These are phyloP conservation scores for Promerops cafer DNA, from an alignment of 2,113 vertebrate species.

Conservation along the genomic window DNA sequence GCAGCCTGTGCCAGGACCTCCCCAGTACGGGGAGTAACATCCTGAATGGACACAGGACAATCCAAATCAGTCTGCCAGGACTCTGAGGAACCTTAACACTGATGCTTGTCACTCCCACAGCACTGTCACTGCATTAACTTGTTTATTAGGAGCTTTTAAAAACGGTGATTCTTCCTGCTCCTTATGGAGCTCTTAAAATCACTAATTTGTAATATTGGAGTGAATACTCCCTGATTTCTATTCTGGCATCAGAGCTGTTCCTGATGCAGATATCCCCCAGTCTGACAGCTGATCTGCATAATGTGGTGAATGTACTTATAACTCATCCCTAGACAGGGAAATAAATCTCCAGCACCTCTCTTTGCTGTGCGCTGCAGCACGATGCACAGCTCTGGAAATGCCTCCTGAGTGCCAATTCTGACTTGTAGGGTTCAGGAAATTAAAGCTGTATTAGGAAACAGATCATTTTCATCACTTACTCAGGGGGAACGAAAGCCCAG, in stretches of 20 bases:
- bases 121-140: not conserved
- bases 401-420: not conserved
- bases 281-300: slow-evolving; percentile 23
- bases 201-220: not conserved
- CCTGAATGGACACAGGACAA: not conserved
- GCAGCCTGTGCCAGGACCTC: not conserved
- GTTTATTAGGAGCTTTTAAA: not conserved
- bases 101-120: not conserved
- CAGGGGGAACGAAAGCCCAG: not conserved
- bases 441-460: not conserved
- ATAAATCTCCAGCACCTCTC: not conserved
- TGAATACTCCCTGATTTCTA: not conserved
- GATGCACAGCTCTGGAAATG: not conserved
- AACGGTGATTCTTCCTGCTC: not conserved
- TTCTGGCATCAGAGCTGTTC: not conserved
- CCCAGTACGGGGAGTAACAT: not conserved
- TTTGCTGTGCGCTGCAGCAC: not conserved
- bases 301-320: not conserved
- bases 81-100: not conserved
- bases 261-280: not conserved
- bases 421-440: not conserved
- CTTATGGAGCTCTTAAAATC: not conserved
- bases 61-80: not conserved
- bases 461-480: not conserved
- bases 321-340: not conserved